Evolutionary conservation across 2,888 invertebrate species (phyloP), one percentile per base, ranked within the genome.

Genomic region (Diploptera punctata): DNA sequence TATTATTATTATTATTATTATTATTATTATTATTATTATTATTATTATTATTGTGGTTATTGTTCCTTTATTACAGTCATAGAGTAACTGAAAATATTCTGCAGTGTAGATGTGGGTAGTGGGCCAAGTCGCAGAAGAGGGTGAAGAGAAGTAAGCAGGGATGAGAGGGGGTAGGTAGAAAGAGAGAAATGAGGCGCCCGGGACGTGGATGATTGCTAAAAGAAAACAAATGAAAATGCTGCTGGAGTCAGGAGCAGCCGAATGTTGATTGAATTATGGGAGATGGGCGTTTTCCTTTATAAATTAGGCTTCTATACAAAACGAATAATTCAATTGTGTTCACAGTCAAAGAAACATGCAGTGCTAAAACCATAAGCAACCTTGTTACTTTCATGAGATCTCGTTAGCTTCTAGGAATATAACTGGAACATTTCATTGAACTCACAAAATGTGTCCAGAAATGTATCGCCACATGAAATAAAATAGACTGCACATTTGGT

Each of bases 301-400:
- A 65, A 65, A 65, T 65, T 65, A 65, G 47, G n/a, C 65, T 65
- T 65, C 65, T 65, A 65, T 44, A 65, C 65, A 65, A 33, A 65
- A 65, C 29, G 62, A 47, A 38, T 65, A 65, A 65, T 65, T 65
- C 65, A 65, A 65, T 65, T 65, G 44, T 44, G 65, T 26, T 16
- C 26, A 26, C 47, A 44, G 65, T 47, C 65, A 47, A 43, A 65
- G 65, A 47, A 62, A 65, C 31, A 18, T 18, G 24, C 47, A 19
- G 31, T 47, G 29, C 65, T 44, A 65, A 65, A 65, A 65, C 65
- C 47, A 65, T 65, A 47, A 29, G n/a, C 26, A 47, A n/a, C 65
- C 44, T 13, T 24, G 26, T 47, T 65, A 44, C 47, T 26, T 26
- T 26, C n/a, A 16, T 18, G n/a, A 24, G 29, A n/a, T n/a, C 54